phyloP scores from a whole-genome alignment of 1,140 invertebrate genomes.

The Aphis craccivora region DNA sequence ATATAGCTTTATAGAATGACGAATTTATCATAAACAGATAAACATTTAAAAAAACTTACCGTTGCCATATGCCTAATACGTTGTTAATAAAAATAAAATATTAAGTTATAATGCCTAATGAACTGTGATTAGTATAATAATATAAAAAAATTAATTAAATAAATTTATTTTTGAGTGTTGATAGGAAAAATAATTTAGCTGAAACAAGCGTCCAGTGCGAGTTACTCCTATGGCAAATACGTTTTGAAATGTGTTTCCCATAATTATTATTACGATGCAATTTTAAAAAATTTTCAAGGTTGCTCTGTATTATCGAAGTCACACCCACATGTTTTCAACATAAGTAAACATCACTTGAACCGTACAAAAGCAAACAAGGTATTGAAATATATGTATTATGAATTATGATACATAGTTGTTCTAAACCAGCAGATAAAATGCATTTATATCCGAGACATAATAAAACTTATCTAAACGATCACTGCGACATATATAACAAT shows the following conservation, averaged over 20 bases:
- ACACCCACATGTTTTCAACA: conserved; percentile 21
- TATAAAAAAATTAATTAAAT: background rate
- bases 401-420: background rate
- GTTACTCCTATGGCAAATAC: background rate
- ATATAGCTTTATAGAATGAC: background rate
- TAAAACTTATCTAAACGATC: background rate
- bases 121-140: no score
- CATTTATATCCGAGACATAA: background rate
- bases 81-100: conserved; percentile 5
- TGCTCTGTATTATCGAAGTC: background rate
- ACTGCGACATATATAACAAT: background rate
- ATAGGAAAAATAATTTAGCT: background rate
- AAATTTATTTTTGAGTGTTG: background rate
- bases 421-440: background rate
- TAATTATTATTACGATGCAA: conserved; percentile 30
- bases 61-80: background rate
- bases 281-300: conserved; percentile 50
- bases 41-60: background rate
- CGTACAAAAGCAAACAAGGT: background rate
- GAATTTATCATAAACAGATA: background rate
- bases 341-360: conserved; percentile 30
- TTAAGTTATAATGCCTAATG: background rate
- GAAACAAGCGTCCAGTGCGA: background rate
- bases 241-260: conserved; percentile 3
- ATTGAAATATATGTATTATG: background rate